Conservation (phyloP, 2,888 invertebrate genomes). For the Diaprepes abbreviatus region DNA sequence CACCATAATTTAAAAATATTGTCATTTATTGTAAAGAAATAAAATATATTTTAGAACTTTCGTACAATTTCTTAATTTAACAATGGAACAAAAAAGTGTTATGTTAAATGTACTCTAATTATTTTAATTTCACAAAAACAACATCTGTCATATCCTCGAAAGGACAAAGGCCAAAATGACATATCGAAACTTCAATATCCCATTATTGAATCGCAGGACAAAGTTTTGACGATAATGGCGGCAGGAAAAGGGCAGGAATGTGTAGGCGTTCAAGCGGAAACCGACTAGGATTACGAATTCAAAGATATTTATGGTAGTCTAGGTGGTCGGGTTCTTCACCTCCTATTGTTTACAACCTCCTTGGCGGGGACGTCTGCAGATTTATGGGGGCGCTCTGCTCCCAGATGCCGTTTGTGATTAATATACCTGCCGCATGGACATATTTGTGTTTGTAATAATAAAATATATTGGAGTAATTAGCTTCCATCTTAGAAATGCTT, state of each 20-base stretch:
- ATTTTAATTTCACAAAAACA: background rate
- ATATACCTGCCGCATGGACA: slow-evolving; percentile 34
- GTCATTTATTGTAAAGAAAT: too few species aligned
- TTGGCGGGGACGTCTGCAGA: slow-evolving; percentile 66
- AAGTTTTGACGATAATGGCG: slow-evolving; percentile 47
- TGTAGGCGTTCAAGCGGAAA: slow-evolving; percentile 64
- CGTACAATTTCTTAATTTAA: too few species aligned
- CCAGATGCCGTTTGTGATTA: slow-evolving; percentile 40
- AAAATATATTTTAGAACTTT: too few species aligned
- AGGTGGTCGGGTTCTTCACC: slow-evolving; percentile 66
- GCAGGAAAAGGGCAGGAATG: slow-evolving; percentile 44
- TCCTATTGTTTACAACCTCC: slow-evolving; percentile 66
- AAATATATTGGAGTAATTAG: slow-evolving; percentile 29
- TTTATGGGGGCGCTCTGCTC: slow-evolving; percentile 58
- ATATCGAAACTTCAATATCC: slow-evolving; percentile 37
- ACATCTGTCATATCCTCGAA: background rate
- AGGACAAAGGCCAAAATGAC: slow-evolving; percentile 22
- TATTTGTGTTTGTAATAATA: slow-evolving; percentile 31
- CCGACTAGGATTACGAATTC: slow-evolving; percentile 66
- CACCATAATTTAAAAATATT: too few species aligned
- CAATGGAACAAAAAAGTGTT: too few species aligned
- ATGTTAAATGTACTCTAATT: too few species aligned
- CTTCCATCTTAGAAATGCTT: background rate
- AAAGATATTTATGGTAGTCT: slow-evolving; percentile 67
- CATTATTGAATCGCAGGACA: slow-evolving; percentile 39